These are phyloP conservation scores for Xenopus borealis DNA, from an alignment of 2,113 vertebrate species.

Conservation along the genomic window DNA sequence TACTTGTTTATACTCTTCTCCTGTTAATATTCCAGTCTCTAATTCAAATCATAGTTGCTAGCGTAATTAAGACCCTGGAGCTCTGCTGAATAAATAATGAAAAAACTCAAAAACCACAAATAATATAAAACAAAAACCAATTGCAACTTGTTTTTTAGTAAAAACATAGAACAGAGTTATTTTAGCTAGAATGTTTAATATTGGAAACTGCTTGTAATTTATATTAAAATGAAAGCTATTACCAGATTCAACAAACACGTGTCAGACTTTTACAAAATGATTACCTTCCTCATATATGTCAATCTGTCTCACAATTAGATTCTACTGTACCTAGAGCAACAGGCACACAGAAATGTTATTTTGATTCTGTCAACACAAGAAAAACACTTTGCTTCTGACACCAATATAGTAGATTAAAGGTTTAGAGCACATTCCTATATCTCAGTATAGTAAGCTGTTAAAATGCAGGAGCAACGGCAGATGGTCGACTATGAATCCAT, in stretches of 20 bases:
- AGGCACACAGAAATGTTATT: background rate
- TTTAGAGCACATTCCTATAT: slow-evolving; percentile 25
- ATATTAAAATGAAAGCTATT: background rate
- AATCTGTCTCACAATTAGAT: background rate
- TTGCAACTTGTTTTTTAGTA: too few species aligned
- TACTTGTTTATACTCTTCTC: too few species aligned
- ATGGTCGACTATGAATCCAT: slow-evolving; percentile 14
- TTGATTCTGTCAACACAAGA: background rate
- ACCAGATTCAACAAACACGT: background rate
- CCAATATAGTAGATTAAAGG: slow-evolving; percentile 8
- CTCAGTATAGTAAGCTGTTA: slow-evolving; percentile 20
- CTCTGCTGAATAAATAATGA: too few species aligned
- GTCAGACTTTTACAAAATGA: background rate
- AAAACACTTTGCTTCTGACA: background rate
- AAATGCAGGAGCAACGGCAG: slow-evolving; percentile 15
- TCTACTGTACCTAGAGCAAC: background rate
- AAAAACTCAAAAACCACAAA: too few species aligned
- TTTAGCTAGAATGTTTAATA: background rate
- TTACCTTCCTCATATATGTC: background rate
- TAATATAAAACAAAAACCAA: too few species aligned
- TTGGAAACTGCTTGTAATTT: background rate
- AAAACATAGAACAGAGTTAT: too few species aligned
- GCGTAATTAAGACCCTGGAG: too few species aligned
- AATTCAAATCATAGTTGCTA: too few species aligned
- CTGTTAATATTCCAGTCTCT: too few species aligned